Percentiles rank a stretch among this genome's conserved stretches.
phyloP scores from a whole-genome alignment of 2,888 invertebrate species.

The Alentia gelatinosa region DNA sequence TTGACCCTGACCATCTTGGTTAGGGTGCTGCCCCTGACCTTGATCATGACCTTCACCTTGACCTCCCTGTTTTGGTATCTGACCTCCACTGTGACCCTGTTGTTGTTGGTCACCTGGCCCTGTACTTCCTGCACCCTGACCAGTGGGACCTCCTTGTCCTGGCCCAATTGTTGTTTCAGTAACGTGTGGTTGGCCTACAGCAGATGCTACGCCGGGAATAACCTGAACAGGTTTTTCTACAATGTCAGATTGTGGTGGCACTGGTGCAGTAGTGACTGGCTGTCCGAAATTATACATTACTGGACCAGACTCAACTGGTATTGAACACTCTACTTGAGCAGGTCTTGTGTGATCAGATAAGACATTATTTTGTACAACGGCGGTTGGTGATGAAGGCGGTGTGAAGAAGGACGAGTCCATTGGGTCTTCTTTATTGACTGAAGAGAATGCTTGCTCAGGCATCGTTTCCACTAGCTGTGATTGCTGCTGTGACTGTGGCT shows the following conservation, averaged over 20 bases:
- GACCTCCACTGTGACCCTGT: neutral
- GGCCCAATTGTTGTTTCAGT: too few species aligned
- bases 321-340: too few species aligned
- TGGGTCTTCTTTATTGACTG: neutral
- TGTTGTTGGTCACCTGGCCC: neutral
- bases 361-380: too few species aligned
- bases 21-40: neutral
- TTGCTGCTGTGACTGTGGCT: neutral
- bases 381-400: neutral
- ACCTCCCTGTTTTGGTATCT: neutral
- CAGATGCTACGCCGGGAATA: too few species aligned
- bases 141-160: neutral
- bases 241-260: too few species aligned
- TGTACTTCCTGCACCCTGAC: neutral
- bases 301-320: too few species aligned
- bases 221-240: too few species aligned
- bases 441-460: too few species aligned
- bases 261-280: too few species aligned
- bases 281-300: too few species aligned
- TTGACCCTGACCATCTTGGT: neutral
- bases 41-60: slow-evolving; percentile 9
- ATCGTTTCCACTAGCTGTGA: neutral
- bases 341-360: too few species aligned
- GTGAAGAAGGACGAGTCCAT: neutral
- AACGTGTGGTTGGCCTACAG: too few species aligned